Evolutionary conservation across 2,888 invertebrate genomes (phyloP).

Genomic region (Heliconius ismenius): DNA sequence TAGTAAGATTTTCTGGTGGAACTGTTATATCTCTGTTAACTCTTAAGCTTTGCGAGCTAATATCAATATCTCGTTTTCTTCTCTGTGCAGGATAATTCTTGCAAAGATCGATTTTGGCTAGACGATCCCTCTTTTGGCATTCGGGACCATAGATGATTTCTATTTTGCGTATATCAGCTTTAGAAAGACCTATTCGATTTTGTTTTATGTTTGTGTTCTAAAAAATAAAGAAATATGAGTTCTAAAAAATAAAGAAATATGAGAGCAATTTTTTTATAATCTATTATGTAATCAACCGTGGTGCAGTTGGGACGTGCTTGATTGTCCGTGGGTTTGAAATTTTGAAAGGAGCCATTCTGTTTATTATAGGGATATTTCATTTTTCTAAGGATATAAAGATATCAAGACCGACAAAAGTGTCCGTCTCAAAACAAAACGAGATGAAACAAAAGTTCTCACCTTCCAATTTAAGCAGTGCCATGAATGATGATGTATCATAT

Average conservation of each 20-base stretch:
- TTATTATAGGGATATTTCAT: background rate
- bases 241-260: constrained; percentile 48
- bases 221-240: constrained; percentile 38
- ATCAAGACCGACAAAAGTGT: too few relatives aligned
- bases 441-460: too few relatives aligned
- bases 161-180: constrained; percentile 62
- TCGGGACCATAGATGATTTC: constrained; percentile 64
- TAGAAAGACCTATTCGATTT: constrained; percentile 54
- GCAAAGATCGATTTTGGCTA: constrained; percentile 67
- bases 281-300: too few relatives aligned
- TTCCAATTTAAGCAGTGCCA: too few relatives aligned
- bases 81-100: constrained; percentile 64
- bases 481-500: too few relatives aligned
- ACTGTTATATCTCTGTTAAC: constrained; percentile 69
- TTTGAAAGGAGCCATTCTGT: background rate
- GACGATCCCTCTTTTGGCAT: constrained; percentile 62
- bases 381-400: background rate
- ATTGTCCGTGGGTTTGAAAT: background rate
- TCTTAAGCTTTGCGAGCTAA: constrained; percentile 53
- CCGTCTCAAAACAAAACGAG: too few relatives aligned
- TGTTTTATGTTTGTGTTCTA: constrained; percentile 58
- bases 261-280: background rate
- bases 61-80: constrained; percentile 49
- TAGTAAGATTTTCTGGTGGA: constrained; percentile 48
- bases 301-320: too few relatives aligned